Conservation (phyloP, 30 jellyfish, hydroid and myxozoan species). For the Hydractinia echinata region DNA sequence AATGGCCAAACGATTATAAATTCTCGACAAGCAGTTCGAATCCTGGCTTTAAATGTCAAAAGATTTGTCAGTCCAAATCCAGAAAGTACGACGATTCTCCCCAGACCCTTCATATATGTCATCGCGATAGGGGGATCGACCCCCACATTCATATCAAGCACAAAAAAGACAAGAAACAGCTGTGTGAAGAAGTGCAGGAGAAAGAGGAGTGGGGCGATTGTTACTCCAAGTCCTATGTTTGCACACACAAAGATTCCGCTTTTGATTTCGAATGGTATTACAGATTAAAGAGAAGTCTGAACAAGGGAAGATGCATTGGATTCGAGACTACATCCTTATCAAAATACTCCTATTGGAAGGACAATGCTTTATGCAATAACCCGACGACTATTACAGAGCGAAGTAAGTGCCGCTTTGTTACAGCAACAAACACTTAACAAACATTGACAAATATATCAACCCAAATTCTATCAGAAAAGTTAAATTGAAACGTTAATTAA, state of each 20-base stretch:
- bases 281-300: not conserved
- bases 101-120: not conserved
- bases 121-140: not conserved
- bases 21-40: not conserved
- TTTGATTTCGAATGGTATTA: not conserved
- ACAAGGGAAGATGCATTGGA: not conserved
- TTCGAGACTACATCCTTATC: not conserved
- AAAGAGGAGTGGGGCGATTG: constrained; percentile 13
- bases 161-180: not conserved
- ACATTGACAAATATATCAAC: too few species aligned
- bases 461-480: too few species aligned
- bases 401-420: too few species aligned
- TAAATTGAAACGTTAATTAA: too few species aligned
- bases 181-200: not conserved
- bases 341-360: not conserved
- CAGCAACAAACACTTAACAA: too few species aligned
- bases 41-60: not conserved
- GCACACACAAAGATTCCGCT: constrained; percentile 9
- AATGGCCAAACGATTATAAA: not conserved
- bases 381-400: not conserved
- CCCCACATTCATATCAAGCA: constrained; percentile 4
- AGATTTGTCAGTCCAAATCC: not conserved
- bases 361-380: not conserved
- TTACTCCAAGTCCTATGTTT: not conserved
- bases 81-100: not conserved